These are phyloP conservation scores for Vireo altiloquus DNA, from an alignment of 2,113 vertebrate species.

Conservation along the genomic window DNA sequence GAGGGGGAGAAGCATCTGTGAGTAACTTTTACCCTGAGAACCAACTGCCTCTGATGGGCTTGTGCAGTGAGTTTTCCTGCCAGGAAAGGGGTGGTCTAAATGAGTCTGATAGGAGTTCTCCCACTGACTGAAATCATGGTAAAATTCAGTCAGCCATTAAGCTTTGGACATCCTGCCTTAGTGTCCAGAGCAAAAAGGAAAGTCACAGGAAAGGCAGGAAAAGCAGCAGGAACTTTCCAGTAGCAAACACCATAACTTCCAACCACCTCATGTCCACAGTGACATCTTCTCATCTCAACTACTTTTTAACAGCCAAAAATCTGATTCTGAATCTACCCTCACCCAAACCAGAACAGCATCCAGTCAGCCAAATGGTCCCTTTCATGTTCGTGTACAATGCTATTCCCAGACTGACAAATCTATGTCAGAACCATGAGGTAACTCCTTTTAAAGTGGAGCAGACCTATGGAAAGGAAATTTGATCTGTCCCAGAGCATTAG, in stretches of 20 bases:
- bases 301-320: neutral
- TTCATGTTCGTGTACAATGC: neutral
- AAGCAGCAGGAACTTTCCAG: neutral
- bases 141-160: neutral
- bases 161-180: neutral
- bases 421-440: neutral
- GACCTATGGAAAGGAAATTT: neutral
- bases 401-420: neutral
- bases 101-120: neutral
- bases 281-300: neutral
- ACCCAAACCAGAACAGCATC: neutral
- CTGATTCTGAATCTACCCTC: neutral
- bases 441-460: neutral
- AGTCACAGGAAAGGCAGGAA: neutral
- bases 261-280: neutral
- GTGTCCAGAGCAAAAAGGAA: neutral
- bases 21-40: neutral
- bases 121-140: neutral
- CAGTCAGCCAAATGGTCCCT: neutral
- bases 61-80: neutral
- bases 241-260: neutral
- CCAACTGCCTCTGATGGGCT: neutral
- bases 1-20: neutral
- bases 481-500: neutral
- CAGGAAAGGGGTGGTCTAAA: neutral